These are phyloP conservation scores for Alexandromys fortis DNA, from an alignment of 2,113 vertebrate genomes.

Conservation along the genomic window DNA sequence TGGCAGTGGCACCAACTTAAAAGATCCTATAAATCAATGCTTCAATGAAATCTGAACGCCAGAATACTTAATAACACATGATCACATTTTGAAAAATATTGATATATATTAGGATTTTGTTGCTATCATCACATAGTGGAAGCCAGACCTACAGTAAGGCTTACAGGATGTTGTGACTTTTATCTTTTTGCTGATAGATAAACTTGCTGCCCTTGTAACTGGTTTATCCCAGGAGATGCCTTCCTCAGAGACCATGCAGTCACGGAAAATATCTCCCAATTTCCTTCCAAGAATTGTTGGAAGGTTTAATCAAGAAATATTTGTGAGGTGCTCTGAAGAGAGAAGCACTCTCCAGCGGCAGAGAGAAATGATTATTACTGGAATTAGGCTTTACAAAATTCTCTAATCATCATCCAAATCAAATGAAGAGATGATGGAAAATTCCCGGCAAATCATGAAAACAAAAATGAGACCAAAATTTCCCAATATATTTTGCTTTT, in stretches of 20 bases:
- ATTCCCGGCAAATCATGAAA: slow-evolving; percentile 48
- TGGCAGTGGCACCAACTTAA: slow-evolving; percentile 40
- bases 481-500: slow-evolving; percentile 41
- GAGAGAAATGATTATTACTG: slow-evolving; percentile 66
- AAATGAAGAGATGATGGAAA: slow-evolving; percentile 52
- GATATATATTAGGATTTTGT: slow-evolving; percentile 14
- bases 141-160: slow-evolving; percentile 6
- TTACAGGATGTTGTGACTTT: slow-evolving; percentile 69
- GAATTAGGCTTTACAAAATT: slow-evolving; percentile 66
- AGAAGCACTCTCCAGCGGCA: slow-evolving; percentile 57
- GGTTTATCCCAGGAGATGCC: slow-evolving; percentile 69
- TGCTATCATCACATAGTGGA: slow-evolving; percentile 30
- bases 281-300: slow-evolving; percentile 74
- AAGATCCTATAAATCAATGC: slow-evolving; percentile 55
- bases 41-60: slow-evolving; percentile 54
- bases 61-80: slow-evolving; percentile 38
- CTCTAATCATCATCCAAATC: slow-evolving; percentile 52
- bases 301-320: slow-evolving; percentile 78
- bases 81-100: neutral
- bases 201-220: slow-evolving; percentile 69
- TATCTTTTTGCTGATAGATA: slow-evolving; percentile 59
- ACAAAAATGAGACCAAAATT: slow-evolving; percentile 34
- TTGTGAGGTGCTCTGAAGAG: slow-evolving; percentile 27
- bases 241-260: slow-evolving; percentile 71
- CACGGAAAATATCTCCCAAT: slow-evolving; percentile 72